Evolutionary conservation across 2,888 invertebrate species (phyloP), one percentile per base, ranked within the genome.

Genomic region (Ethmia dodecea): DNA sequence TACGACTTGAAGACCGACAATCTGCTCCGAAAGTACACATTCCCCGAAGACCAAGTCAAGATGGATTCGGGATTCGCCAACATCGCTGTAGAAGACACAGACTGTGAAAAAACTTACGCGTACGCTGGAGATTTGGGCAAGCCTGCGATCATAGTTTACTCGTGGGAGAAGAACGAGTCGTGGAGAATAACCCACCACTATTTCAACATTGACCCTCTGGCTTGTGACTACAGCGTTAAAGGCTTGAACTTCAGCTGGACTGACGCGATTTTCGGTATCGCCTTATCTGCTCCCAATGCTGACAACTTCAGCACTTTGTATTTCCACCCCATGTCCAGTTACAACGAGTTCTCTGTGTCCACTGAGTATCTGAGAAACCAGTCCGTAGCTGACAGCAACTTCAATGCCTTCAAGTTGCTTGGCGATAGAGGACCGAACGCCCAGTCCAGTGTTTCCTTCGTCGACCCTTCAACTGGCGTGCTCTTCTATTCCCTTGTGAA

Each of bases 281-380:
- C 92, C 0, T 59, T 94, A 8, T 90, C 92, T 0, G 89, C 89
- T 4, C 88, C 90, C 0, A 88, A 89, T 35, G 51, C 86, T 0
- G 89, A 92, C 34, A 92, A 92, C 16, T 92, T 75, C 62, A 90
- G 93, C 38, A 92, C 91, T 0, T 66, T 94, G 2, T 95, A 92
- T 55, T 95, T 94, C 79, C 94, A 94, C 58, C 92, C 94, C 0
- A 87, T 94, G 66, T 90, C 91, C 2, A 93, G 94, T 47, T 91
- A 89, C 39, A 89, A 92, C 60, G 94, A 94, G 59, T 95, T 93
- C 60, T 70, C 91, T 0, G 93, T 95, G 0, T 92, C 89, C 2
- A 94, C 93, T 0, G 87, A 88, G 47, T 80, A 91, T 29, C 68
- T 94, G 18, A 86, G 91, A 16, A 90, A 92, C 48, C 80, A 89